These are phyloP conservation scores for Nymphalis polychloros DNA, from an alignment of 2,888 invertebrate genomes.

Conservation along the genomic window DNA sequence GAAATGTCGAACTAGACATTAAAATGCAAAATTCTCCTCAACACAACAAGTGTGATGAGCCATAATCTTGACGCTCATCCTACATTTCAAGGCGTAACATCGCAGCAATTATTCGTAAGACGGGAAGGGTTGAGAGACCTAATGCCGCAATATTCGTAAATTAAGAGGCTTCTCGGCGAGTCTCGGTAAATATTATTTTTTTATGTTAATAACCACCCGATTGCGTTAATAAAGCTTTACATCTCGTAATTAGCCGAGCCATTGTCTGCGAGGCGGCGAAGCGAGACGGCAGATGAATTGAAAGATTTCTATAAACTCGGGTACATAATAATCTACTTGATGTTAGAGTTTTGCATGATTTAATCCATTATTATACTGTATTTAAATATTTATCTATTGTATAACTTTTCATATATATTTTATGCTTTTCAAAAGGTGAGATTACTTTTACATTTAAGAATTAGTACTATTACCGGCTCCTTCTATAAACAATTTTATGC, in stretches of 20 bases:
- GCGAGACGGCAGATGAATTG: slow-evolving; percentile 51
- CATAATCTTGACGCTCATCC: slow-evolving; percentile 74
- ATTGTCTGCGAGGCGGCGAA: slow-evolving; percentile 55
- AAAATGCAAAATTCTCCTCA: slow-evolving; percentile 67
- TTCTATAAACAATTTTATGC: neutral
- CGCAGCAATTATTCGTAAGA: slow-evolving; percentile 77
- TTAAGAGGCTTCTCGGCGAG: slow-evolving; percentile 67
- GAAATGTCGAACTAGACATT: slow-evolving; percentile 57
- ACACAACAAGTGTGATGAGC: slow-evolving; percentile 69
- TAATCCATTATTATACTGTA: neutral
- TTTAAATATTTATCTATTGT: too few relatives aligned
- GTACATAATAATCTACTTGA: slow-evolving; percentile 26
- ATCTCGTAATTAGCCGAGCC: slow-evolving; percentile 70
- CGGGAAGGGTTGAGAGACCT: slow-evolving; percentile 69
- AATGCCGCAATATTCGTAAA: slow-evolving; percentile 79
- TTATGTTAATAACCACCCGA: slow-evolving; percentile 80
- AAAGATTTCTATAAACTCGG: slow-evolving; percentile 34
- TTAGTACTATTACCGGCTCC: neutral
- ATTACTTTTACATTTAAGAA: too few relatives aligned
- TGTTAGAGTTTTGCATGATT: neutral
- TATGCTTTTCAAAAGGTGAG: too few relatives aligned
- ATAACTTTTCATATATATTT: too few relatives aligned
- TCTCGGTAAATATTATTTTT: slow-evolving; percentile 80
- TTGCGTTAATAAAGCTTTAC: slow-evolving; percentile 81
- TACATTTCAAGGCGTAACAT: slow-evolving; percentile 72